Evolutionary conservation across 2,797 vertebrate genomes (phyloP).

Genomic region (Leucoraja ocellata): DNA sequence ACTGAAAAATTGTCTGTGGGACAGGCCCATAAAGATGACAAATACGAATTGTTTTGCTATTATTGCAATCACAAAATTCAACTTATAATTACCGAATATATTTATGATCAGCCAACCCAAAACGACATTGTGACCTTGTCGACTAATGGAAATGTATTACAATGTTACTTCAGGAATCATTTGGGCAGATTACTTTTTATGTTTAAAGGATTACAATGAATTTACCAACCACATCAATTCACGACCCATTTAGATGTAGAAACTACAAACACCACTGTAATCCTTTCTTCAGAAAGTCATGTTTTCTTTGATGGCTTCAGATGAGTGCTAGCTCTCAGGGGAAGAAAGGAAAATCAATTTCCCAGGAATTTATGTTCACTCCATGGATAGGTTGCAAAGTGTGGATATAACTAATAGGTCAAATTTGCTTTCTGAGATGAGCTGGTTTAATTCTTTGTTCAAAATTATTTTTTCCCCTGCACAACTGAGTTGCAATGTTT

Average conservation of each 20-base stretch:
- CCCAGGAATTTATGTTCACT: background rate
- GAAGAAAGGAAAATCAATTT: background rate
- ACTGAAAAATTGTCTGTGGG: too few relatives aligned
- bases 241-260: background rate
- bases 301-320: background rate
- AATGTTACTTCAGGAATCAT: background rate
- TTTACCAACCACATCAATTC: background rate
- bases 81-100: background rate
- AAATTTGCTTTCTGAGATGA: background rate
- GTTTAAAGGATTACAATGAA: background rate
- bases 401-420: background rate
- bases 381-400: background rate
- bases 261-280: background rate
- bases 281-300: background rate
- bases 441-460: background rate
- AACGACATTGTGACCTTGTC: background rate
- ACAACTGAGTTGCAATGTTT: background rate
- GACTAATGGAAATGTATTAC: background rate
- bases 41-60: background rate
- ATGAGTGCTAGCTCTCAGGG: background rate
- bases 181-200: background rate
- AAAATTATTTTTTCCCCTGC: background rate
- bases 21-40: too few relatives aligned
- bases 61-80: background rate
- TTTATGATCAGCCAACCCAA: background rate